phyloP scores from a whole-genome alignment of 2,797 vertebrate species.

The Tokudaia muenninki region DNA sequence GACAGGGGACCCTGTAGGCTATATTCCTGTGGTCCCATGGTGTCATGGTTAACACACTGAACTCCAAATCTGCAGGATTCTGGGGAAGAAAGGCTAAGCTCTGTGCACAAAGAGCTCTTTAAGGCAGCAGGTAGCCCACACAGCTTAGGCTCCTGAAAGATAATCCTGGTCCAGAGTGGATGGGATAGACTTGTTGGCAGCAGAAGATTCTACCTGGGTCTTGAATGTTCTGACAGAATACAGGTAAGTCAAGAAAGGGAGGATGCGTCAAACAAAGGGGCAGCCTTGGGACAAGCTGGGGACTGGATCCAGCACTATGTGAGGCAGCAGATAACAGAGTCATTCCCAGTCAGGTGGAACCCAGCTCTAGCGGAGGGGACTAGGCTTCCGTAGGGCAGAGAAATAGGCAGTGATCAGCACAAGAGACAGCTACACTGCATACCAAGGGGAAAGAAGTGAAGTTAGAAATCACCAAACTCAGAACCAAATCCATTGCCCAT shows the following conservation, averaged over 20 bases:
- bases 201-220: not conserved
- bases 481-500: not conserved
- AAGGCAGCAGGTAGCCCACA: not conserved
- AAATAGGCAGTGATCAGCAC: not conserved
- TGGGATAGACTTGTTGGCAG: not conserved
- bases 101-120: not conserved
- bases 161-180: not conserved
- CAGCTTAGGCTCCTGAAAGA: not conserved
- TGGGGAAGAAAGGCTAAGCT: not conserved
- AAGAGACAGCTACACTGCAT: not conserved
- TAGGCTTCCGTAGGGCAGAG: not conserved
- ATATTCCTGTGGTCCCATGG: not conserved
- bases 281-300: not conserved
- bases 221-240: not conserved
- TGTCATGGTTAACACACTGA: not conserved
- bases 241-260: constrained; percentile 1
- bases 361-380: not conserved
- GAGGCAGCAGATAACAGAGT: not conserved
- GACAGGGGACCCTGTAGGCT: not conserved
- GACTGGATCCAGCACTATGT: not conserved
- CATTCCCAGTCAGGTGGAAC: not conserved
- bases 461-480: not conserved
- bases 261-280: not conserved
- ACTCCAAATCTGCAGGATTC: not conserved
- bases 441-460: not conserved